A percentile compares a stretch with the other conserved stretches of the same genome.
Evolutionary conservation across 2,113 vertebrate species (phyloP).

Genomic region (Rhea pennata): DNA sequence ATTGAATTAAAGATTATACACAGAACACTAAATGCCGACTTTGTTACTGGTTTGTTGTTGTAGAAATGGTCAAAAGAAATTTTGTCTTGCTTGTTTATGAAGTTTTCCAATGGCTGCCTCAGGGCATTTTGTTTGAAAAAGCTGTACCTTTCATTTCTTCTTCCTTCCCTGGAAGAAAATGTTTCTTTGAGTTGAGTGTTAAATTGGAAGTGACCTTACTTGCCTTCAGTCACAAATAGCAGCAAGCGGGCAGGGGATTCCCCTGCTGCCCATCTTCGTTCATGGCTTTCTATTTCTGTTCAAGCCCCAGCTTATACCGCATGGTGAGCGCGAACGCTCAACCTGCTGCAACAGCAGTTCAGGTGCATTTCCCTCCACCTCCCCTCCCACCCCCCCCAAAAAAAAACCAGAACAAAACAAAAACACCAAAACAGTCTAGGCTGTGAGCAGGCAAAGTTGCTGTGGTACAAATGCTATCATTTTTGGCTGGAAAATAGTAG

Average conservation of each 20-base stretch:
- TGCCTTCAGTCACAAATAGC: constrained; percentile 17
- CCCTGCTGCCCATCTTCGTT: not conserved
- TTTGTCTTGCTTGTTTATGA: not conserved
- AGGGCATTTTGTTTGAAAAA: not conserved
- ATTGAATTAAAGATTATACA: not conserved
- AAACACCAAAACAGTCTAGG: not conserved
- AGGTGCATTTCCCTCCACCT: not conserved
- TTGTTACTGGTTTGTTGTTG: not conserved
- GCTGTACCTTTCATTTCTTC: not conserved
- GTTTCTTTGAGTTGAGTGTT: not conserved
- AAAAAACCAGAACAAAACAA: no score
- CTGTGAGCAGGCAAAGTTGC: not conserved
- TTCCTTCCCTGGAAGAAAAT: not conserved
- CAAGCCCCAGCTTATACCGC: not conserved
- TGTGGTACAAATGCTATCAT: not conserved
- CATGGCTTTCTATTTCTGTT: constrained; percentile 27
- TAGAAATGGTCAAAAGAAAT: not conserved
- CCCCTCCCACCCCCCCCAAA: no score
- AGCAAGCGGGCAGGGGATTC: not conserved
- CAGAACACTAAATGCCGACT: not conserved
- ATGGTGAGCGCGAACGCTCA: not conserved
- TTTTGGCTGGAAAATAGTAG: no score
- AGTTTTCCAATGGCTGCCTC: not conserved
- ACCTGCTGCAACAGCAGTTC: not conserved
- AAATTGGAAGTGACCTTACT: not conserved